Evolutionary conservation across 2,888 invertebrate species (phyloP).

Genomic region (Listrodromus nycthemerus): DNA sequence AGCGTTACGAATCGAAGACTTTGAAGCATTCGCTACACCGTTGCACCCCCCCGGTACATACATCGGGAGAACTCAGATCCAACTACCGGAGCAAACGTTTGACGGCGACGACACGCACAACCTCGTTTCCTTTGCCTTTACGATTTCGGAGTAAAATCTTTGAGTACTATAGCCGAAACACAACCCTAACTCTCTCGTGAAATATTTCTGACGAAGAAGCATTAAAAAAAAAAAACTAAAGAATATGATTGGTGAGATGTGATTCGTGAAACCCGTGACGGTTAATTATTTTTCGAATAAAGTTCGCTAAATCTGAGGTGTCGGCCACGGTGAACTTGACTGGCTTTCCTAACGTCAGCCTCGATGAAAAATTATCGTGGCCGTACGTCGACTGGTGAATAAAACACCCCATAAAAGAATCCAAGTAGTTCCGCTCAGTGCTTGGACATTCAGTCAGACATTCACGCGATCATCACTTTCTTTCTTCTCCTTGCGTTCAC

Average conservation of each 20-base stretch:
- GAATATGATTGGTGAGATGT: not conserved
- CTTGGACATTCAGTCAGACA: constrained; percentile 47
- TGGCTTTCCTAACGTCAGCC: not conserved
- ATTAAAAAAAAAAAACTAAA: not conserved
- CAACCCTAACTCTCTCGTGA: constrained; percentile 15
- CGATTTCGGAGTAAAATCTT: constrained; percentile 49
- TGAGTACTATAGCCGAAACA: not conserved
- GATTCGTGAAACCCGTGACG: no score
- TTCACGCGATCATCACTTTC: constrained; percentile 16
- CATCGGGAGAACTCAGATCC: not conserved
- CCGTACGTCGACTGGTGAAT: not conserved
- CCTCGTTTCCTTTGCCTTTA: constrained; percentile 30
- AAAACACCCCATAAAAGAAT: not conserved
- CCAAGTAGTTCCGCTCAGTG: constrained; percentile 35
- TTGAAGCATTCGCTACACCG: not conserved
- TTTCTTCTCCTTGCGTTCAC: not conserved
- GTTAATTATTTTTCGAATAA: not conserved
- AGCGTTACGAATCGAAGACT: constrained; percentile 21
- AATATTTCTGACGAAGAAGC: constrained; percentile 10
- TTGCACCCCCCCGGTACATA: not conserved
- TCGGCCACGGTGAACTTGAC: not conserved
- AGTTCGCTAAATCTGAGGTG: not conserved
- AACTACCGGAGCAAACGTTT: constrained; percentile 26
- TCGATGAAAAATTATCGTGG: not conserved
- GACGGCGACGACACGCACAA: constrained; percentile 27